Percentiles rank a stretch among this genome's conserved stretches.
Conservation (phyloP, 23 tunicate genomes). For the Halocynthia aurantium region DNA sequence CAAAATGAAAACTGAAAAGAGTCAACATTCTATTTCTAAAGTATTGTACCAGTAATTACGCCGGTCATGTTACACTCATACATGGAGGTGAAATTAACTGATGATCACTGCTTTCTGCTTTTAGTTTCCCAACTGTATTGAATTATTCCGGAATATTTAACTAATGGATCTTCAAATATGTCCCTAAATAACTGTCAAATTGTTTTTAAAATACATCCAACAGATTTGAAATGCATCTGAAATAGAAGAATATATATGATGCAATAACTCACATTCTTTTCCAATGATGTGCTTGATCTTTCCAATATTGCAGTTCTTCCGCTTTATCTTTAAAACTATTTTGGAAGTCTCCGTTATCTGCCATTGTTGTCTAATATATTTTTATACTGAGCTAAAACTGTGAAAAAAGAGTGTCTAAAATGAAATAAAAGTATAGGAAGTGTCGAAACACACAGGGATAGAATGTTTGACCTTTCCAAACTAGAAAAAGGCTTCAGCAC, state of each 20-base stretch:
- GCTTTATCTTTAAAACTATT: constrained; percentile 26
- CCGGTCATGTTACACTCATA: too few species aligned
- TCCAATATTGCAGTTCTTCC: constrained; percentile 69
- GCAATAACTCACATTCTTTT: constrained; percentile 41
- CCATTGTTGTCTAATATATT: not conserved
- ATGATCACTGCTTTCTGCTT: not conserved
- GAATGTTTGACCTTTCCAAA: too few species aligned
- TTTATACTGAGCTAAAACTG: too few species aligned
- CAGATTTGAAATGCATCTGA: not conserved
- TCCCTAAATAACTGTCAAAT: not conserved
- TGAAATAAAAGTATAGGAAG: too few species aligned
- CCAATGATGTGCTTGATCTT: constrained; percentile 45
- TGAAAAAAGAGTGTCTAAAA: too few species aligned
- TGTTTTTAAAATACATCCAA: not conserved
- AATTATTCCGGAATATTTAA: not conserved
- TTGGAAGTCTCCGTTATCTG: constrained; percentile 19
- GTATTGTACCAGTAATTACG: too few species aligned
- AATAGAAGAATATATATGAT: not conserved
- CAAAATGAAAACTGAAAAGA: too few species aligned
- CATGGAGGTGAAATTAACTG: not conserved
- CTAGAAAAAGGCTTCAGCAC: too few species aligned
- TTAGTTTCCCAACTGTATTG: not conserved
- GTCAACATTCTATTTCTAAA: too few species aligned
- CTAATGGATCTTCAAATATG: not conserved
- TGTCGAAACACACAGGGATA: too few species aligned